Evolutionary conservation across 2,888 invertebrate species (phyloP), one percentile per base, ranked within the genome.

Genomic region (Anoplius nigerrimus): DNA sequence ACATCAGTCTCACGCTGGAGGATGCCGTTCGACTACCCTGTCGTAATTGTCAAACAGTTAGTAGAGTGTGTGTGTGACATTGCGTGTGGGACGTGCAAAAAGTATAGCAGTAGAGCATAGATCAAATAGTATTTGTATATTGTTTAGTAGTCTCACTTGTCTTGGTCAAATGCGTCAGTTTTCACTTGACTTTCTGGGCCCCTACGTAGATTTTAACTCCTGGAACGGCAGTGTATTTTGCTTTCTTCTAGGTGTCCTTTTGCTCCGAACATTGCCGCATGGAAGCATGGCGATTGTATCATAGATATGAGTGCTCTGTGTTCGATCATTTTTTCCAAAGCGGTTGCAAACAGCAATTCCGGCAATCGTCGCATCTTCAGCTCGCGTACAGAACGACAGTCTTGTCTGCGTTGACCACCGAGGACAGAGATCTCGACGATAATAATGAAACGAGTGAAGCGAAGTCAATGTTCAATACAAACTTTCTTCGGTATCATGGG

Each of bases 231-330:
- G 34, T 34, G 34, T 6, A 34, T 13, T 34, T 13, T 34, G 4
- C 34, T 15, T n/a, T 64, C 66, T 71, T 65, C 16, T 63, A 90
- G 89, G 89, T 89, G 15, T 80, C 84, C 18, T 90, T 85, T 72
- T 90, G 90, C 69, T 86, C 87, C 16, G 83, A 83, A 66, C 71
- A 81, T 0, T 90, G 90, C 71, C 83, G 87, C 24, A 69, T 71
- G 21, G 72, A 79, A 51, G 84, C 88, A 2, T 87, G 88, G 87
- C 62, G 69, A 4, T 62, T 67, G 16, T 89, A 88, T 75, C 90
- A 90, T 72, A 81, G 78, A 64, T 88, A 83, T 62, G 90, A 90
- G 67, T 90, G 90, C 68, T 62, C 67, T 22, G 79, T 89, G 21
- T 84, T 89, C 18, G 72, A 83, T 64, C 77, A 82, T 60, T 85